Evolutionary conservation across 2,888 invertebrate species (phyloP), one percentile per base, ranked within the genome.

Genomic region (Anarsia innoxiella): DNA sequence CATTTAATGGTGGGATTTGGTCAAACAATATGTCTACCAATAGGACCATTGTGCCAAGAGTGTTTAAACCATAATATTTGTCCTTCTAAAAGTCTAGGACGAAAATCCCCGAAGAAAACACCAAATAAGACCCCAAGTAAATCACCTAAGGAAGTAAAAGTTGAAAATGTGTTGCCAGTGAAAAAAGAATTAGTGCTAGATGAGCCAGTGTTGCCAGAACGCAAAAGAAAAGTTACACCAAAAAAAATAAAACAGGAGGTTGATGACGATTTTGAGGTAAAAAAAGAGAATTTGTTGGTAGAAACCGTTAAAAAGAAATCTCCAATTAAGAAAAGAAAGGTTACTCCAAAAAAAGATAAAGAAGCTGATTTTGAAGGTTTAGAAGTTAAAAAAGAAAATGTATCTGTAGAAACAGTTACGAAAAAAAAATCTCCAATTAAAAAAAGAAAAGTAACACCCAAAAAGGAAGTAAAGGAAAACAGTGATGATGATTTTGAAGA

Each of bases 1-100:
- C 90, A 93, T 57, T 84, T 98, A 1, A 83, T 99, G 44, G 99
- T 99, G 6, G 99, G 99, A 3, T 99, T 99, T 83, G 99, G 99
- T 0, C 99, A 99, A 79, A 94, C 95, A 36, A 90, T 92, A 41
- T 99, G 99, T 70, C 78, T 89, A 36, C 94, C 98, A 0, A 72
- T 92, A 0, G 88, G 87, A 31, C 99, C 99, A 0, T 90, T 90
- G 48, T 99, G 99, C 73, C 67, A 63, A 4, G 87, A 89, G 35
- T 99, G 99, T 66, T 82, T 96, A 10, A 97, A 97, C 71, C 87
- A 84, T 44, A 66, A 88, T 12, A 87, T 96, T 28, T 99, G 99
- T 66, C 96, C 97, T 1, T 90, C 80, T 48, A 87, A 80, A 45
- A 73, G 64, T 6, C 77, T 66, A 46, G 67, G 63, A 2, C 65